Conservation (phyloP, 2,888 invertebrate species). For the Tetanocera ferruginea region DNA sequence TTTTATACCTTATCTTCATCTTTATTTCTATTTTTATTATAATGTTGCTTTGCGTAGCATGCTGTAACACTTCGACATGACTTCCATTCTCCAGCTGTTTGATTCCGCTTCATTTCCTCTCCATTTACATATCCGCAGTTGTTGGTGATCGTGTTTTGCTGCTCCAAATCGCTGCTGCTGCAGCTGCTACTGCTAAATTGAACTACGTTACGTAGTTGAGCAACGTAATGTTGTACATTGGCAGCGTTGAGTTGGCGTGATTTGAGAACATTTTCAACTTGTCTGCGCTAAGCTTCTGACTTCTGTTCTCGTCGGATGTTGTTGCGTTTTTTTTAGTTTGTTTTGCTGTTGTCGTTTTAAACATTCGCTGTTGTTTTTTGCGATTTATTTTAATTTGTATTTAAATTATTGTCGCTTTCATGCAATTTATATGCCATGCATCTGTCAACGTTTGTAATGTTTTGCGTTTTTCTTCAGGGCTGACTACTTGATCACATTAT, state of each 20-base stretch:
- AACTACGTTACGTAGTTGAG: constrained; percentile 8
- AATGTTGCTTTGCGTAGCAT: no score
- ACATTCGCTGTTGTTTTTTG: neutral
- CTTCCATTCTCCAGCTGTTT: no score
- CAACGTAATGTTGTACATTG: neutral
- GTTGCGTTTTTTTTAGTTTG: neutral
- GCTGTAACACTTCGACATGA: no score
- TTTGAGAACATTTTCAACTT: constrained; percentile 18
- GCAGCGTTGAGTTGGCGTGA: constrained; percentile 12
- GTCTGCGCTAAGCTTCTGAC: neutral
- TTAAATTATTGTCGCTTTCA: neutral
- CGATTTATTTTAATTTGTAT: neutral
- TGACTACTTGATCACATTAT: constrained; percentile 15
- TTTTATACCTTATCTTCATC: neutral
- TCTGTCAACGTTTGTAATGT: constrained; percentile 1
- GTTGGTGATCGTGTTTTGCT: neutral
- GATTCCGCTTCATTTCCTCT: no score
- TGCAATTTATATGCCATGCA: neutral
- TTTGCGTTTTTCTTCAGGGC: no score
- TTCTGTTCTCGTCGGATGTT: neutral
- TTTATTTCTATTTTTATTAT: neutral
- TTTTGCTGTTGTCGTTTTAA: neutral
- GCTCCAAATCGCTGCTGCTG: neutral
- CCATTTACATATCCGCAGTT: no score
- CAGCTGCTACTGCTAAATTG: neutral